Conservation (phyloP, 2,888 invertebrate species). For the Xylocampa areola region DNA sequence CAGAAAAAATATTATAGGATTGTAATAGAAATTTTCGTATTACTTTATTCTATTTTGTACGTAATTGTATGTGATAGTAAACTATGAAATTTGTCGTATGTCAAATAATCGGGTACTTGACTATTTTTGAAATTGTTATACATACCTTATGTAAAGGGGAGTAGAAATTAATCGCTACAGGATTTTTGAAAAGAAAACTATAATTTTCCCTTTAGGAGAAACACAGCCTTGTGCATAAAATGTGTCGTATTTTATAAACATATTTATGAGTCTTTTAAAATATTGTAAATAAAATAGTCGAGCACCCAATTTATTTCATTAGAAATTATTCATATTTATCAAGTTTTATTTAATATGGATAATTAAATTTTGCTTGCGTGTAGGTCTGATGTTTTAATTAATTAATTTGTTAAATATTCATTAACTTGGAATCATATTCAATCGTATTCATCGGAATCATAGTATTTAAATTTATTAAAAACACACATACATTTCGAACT, state of each 20-base stretch:
- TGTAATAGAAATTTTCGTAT: conserved; percentile 45
- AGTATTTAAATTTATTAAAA: conserved; percentile 25
- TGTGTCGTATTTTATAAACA: conserved; percentile 12
- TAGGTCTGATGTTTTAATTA: conserved; percentile 1
- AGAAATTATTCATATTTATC: conserved; percentile 10
- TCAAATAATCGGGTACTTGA: conserved; percentile 49
- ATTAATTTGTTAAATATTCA: conserved; percentile 11
- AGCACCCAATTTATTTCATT: conserved; percentile 49
- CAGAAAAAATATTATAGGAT: conserved; percentile 45
- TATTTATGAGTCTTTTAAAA: conserved; percentile 19
- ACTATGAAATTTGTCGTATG: conserved; percentile 52
- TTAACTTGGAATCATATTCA: conserved; percentile 15
- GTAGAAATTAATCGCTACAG: background rate
- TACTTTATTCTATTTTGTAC: conserved; percentile 60
- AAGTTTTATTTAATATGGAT: background rate
- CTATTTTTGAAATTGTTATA: conserved; percentile 49
- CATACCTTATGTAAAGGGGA: conserved; percentile 12
- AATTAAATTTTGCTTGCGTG: conserved; percentile 14
- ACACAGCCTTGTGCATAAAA: conserved; percentile 17
- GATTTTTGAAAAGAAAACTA: conserved; percentile 15
- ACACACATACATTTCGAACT: conserved; percentile 14
- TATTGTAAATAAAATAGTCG: conserved; percentile 41
- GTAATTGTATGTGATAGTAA: conserved; percentile 56
- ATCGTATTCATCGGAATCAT: background rate
- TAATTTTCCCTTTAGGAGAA: conserved; percentile 33